Conservation (phyloP, 2,888 invertebrate genomes). For the Ormyrus pomaceus region DNA sequence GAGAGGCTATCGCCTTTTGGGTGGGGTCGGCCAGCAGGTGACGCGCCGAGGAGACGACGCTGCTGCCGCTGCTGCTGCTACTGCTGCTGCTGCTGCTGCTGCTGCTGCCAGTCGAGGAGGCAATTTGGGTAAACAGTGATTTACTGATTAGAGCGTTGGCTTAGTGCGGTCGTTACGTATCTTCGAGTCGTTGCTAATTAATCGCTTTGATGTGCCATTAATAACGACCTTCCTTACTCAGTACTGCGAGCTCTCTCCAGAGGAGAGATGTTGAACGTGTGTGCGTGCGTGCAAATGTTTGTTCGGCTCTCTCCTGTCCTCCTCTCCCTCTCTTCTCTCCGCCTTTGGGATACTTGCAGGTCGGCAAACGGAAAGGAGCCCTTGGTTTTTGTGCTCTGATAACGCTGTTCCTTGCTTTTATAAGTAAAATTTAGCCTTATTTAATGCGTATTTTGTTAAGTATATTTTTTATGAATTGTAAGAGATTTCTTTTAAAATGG, state of each 20-base stretch:
- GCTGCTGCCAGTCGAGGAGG: background rate
- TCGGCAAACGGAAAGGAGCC: no score
- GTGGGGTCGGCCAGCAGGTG: background rate
- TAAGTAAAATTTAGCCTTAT: no score
- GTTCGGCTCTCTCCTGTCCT: background rate
- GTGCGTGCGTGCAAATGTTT: background rate
- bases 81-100: no score
- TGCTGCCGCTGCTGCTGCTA: no score
- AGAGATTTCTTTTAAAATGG: no score
- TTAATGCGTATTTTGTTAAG: no score
- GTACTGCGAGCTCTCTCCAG: no score
- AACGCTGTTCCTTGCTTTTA: no score
- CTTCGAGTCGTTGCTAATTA: conserved; percentile 41
- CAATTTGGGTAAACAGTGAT: conserved; percentile 46
- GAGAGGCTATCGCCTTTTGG: conserved; percentile 1
- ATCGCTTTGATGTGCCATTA: conserved; percentile 46
- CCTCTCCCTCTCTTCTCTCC: no score
- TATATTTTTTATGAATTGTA: no score
- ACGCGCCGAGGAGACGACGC: conserved; percentile 2
- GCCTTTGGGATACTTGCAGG: no score
- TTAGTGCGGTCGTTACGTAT: conserved; percentile 38
- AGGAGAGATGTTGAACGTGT: background rate
- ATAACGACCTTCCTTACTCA: conserved; percentile 17
- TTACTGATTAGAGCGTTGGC: conserved; percentile 48
- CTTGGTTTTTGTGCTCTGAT: no score